These are phyloP conservation scores for Epiperipatus broadwayi DNA, from an alignment of 2,888 invertebrate genomes.

Conservation along the genomic window DNA sequence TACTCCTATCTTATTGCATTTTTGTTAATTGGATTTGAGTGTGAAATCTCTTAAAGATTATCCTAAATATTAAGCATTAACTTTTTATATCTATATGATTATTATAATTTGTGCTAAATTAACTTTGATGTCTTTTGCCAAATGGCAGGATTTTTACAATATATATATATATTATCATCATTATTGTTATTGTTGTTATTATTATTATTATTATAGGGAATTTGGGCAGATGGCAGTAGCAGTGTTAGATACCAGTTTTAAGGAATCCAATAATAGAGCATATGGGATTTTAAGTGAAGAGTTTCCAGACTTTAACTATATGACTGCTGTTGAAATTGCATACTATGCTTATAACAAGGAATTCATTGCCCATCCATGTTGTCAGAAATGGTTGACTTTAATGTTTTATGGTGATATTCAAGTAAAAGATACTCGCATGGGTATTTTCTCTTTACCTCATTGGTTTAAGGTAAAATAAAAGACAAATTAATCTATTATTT, in stretches of 20 bases:
- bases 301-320: slow-evolving; percentile 27
- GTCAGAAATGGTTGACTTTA: slow-evolving; percentile 33
- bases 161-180: too few species aligned
- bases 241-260: slow-evolving; percentile 25
- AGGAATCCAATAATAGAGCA: slow-evolving; percentile 22
- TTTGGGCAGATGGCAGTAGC: slow-evolving; percentile 22
- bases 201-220: slow-evolving; percentile 14
- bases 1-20: too few species aligned
- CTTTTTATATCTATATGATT: too few species aligned
- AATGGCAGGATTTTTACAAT: too few species aligned
- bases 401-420: slow-evolving; percentile 28
- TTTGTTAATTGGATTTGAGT: too few species aligned
- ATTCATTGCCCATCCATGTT: slow-evolving; percentile 33
- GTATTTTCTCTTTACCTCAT: slow-evolving; percentile 23
- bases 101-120: too few species aligned
- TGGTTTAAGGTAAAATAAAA: slow-evolving; percentile 25
- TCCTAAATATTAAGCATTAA: too few species aligned
- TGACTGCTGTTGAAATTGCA: slow-evolving; percentile 28
- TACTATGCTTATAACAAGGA: slow-evolving; percentile 27
- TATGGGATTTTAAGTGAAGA: slow-evolving; percentile 25
- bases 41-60: too few species aligned
- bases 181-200: slow-evolving; percentile 6
- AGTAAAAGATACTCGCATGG: slow-evolving; percentile 26
- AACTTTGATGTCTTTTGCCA: too few species aligned
- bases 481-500: background rate